Evolutionary conservation across 1,140 invertebrate genomes (phyloP), one percentile per base, ranked within the genome.

Genomic region (Drosophila willistoni): DNA sequence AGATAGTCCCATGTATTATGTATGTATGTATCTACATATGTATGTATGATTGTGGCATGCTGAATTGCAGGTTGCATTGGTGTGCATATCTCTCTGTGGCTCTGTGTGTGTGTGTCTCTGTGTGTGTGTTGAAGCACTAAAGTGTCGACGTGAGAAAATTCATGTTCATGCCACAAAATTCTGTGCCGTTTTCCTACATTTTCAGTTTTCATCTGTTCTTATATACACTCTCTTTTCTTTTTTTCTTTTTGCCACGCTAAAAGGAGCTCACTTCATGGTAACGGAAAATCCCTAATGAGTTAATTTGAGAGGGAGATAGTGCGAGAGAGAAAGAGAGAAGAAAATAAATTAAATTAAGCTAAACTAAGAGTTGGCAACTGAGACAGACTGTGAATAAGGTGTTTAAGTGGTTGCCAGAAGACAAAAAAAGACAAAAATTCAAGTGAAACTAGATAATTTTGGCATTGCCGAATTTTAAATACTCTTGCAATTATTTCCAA

Each of bases 81-180:
- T 64, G 54, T 56, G 39, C 39, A 39, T 29, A 29, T 29, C 29
- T 29, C 6, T 29, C 29, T 29, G 6, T 29, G 29, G 0, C 29
- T 6, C 1, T 5, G 2, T 29, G 17, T 61, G 54, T 56, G 44
- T 51, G 36, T 22, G n/a, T n/a, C n/a, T n/a, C n/a, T n/a, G 1
- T 69, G 54, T 59, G n/a, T 60, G 22, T 17, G 54, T 67, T 62
- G 57, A 61, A 68, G 70, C 78, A 51, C 61, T 77, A 75, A 10
- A 12, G 79, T 86, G 82, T 73, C 82, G 83, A 86, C 83, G 82
- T 83, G 82, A 86, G 82, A 86, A 86, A 86, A 86, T 82, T 79
- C 82, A 86, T 86, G 82, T 79, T 81, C 83, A 87, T 86, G 79
- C 82, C 83, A 87, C 83, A 86, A 79, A 51, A 86, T 87, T 87